These are phyloP conservation scores for Orgyia antiqua DNA, from an alignment of 2,888 invertebrate genomes.

Conservation along the genomic window DNA sequence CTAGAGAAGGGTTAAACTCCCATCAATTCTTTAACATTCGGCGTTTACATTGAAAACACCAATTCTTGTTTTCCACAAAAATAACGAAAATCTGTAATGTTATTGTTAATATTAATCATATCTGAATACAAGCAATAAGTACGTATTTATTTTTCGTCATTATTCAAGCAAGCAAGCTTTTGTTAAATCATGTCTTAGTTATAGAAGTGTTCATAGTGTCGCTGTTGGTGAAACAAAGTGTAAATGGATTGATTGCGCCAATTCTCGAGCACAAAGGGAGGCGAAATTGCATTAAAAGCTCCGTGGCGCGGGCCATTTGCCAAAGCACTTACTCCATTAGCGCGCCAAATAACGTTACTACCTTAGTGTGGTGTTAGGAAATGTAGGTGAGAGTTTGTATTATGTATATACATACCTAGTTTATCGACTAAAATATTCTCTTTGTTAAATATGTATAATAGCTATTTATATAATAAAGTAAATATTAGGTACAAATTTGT, in stretches of 20 bases:
- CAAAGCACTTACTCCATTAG: constrained; percentile 75
- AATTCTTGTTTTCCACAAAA: too few species aligned
- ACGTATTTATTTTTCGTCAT: too few species aligned
- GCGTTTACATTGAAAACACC: too few species aligned
- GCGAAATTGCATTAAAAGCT: constrained; percentile 76
- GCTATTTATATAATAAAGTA: too few species aligned
- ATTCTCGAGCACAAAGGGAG: constrained; percentile 73
- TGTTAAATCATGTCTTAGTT: constrained; percentile 52
- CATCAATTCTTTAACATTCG: too few species aligned
- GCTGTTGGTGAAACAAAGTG: constrained; percentile 77
- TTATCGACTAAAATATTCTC: neutral
- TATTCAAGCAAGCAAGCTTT: too few species aligned
- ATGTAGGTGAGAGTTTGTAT: constrained; percentile 18
- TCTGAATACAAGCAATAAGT: too few species aligned
- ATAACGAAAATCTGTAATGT: too few species aligned
- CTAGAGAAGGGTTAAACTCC: too few species aligned
- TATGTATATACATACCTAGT: too few species aligned
- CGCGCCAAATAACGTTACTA: constrained; percentile 66
- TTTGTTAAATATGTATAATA: neutral
- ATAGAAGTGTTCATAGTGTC: constrained; percentile 32
- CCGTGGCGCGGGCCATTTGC: constrained; percentile 72
- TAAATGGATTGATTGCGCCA: constrained; percentile 79
- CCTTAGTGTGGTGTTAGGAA: constrained; percentile 52
- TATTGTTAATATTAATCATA: too few species aligned
- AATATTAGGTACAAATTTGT: too few species aligned